Conservation (phyloP, 1,140 invertebrate species). For the Drosophila santomea region DNA sequence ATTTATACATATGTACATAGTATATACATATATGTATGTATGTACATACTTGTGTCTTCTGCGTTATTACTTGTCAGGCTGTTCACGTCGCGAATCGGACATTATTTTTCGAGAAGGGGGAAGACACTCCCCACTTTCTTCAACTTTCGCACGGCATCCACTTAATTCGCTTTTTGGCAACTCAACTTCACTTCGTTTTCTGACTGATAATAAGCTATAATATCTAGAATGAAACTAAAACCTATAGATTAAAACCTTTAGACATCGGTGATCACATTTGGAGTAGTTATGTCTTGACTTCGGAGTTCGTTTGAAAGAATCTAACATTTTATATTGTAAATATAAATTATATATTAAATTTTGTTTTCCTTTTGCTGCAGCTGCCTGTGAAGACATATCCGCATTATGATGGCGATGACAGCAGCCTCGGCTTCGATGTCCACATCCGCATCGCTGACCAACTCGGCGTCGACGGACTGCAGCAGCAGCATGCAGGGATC, state of each 20-base stretch:
- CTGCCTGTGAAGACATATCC: not conserved
- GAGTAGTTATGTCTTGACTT: too few species aligned
- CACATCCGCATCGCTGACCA: constrained; percentile 31
- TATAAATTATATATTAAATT: not conserved
- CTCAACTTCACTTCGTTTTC: not conserved
- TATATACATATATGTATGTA: not conserved
- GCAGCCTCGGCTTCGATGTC: constrained; percentile 45
- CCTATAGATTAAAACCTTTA: too few species aligned
- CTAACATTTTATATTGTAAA: not conserved
- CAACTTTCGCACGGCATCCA: constrained; percentile 25
- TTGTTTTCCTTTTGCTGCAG: not conserved
- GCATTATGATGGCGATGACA: constrained; percentile 58
- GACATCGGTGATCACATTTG: too few species aligned
- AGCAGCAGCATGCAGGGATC: constrained; percentile 83
- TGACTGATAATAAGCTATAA: not conserved
- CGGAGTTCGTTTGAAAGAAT: too few species aligned
- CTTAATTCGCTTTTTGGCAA: constrained; percentile 23
- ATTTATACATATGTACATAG: constrained; percentile 13
- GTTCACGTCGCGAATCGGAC: constrained; percentile 24
- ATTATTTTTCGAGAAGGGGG: not conserved
- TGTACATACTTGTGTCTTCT: not conserved
- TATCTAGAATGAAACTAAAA: too few species aligned
- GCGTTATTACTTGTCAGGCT: constrained; percentile 27
- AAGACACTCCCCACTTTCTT: constrained; percentile 45
- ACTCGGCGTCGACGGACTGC: constrained; percentile 60